These are phyloP conservation scores for Herpetotheres cachinnans DNA, from an alignment of 2,113 vertebrate species.

Conservation along the genomic window DNA sequence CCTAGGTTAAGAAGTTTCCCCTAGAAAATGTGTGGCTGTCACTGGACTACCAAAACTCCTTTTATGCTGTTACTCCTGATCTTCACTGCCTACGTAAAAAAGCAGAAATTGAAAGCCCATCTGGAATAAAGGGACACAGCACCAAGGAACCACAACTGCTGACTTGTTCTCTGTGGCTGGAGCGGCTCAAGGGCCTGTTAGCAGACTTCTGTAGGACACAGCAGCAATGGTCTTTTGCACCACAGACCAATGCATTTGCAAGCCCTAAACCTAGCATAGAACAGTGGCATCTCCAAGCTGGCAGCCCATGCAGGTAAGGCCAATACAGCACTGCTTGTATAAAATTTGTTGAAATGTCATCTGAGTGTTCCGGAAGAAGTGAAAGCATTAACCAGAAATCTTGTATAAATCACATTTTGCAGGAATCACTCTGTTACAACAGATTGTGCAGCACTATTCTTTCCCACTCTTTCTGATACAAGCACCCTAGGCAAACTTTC, in stretches of 20 bases:
- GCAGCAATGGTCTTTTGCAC: not conserved
- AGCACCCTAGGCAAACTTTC: constrained; percentile 66
- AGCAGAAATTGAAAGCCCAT: not conserved
- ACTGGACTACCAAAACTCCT: not conserved
- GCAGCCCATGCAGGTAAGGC: not conserved
- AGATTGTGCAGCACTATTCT: constrained; percentile 52
- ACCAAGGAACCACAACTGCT: not conserved
- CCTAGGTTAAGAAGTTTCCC: not conserved
- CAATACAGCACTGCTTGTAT: not conserved
- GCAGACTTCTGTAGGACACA: not conserved
- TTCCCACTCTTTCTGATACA: constrained; percentile 33
- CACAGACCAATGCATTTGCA: not conserved
- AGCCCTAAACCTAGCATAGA: not conserved
- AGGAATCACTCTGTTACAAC: constrained; percentile 42
- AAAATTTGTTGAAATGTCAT: not conserved
- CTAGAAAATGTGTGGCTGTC: not conserved
- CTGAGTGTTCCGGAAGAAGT: not conserved
- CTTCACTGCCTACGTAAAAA: not conserved
- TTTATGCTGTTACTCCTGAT: not conserved
- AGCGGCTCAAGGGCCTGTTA: not conserved
- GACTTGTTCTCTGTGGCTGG: not conserved
- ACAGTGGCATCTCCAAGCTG: not conserved
- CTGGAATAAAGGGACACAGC: not conserved
- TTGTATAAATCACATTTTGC: constrained; percentile 20
- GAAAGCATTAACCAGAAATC: constrained; percentile 29